phyloP scores from a whole-genome alignment of 2,888 invertebrate genomes.

The Crioceris asparagi region DNA sequence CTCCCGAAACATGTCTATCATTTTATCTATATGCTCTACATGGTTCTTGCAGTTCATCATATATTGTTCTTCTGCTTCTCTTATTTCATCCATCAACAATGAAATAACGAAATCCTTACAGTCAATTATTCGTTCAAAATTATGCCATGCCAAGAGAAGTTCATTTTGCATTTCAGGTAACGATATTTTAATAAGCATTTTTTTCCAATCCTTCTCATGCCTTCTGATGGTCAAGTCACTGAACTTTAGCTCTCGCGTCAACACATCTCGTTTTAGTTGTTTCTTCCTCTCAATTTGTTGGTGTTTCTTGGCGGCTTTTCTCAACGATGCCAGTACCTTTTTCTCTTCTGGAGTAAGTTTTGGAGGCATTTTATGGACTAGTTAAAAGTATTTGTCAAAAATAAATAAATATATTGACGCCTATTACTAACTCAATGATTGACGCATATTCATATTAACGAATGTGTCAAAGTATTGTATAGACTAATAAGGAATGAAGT shows the following conservation, averaged over 20 bases:
- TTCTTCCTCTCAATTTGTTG: slow-evolving; percentile 24
- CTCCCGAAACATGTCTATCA: slow-evolving; percentile 31
- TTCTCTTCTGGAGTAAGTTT: slow-evolving; percentile 23
- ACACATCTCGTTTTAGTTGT: slow-evolving; percentile 28
- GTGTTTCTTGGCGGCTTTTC: slow-evolving; percentile 25
- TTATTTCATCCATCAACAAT: slow-evolving; percentile 35
- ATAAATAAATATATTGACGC: too few relatives aligned
- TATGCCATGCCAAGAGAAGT: slow-evolving; percentile 36
- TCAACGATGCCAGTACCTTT: slow-evolving; percentile 17
- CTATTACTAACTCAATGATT: too few relatives aligned
- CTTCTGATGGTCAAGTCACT: slow-evolving; percentile 30
- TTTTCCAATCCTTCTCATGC: slow-evolving; percentile 34
- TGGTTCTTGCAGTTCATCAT: slow-evolving; percentile 33
- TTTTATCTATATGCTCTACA: slow-evolving; percentile 32
- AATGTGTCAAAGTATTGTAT: too few relatives aligned
- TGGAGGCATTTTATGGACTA: slow-evolving; percentile 9
- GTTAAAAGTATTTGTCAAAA: too few relatives aligned
- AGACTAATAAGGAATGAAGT: too few relatives aligned
- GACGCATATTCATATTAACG: too few relatives aligned
- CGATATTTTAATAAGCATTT: slow-evolving; percentile 30
- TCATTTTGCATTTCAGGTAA: slow-evolving; percentile 36
- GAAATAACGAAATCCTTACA: slow-evolving; percentile 38
- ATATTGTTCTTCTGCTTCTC: slow-evolving; percentile 36
- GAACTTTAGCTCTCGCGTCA: slow-evolving; percentile 35
- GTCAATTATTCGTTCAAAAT: slow-evolving; percentile 39